Evolutionary conservation across 2,888 invertebrate genomes (phyloP).

Genomic region (Philhelius pedissequus): DNA sequence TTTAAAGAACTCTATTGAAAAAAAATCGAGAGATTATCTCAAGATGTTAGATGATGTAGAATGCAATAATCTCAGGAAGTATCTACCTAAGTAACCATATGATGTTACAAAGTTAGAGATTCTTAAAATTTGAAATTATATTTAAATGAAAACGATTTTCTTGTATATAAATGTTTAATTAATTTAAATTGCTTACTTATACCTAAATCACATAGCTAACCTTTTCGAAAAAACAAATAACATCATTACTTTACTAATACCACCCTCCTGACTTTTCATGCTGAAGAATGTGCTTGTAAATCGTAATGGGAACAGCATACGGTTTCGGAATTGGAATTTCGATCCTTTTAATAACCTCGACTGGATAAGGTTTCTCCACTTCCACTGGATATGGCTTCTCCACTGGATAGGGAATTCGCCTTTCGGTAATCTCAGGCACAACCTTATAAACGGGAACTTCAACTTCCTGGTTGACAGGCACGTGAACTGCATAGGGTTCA

Average conservation of each 20-base stretch:
- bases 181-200: constrained; percentile 3
- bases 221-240: neutral
- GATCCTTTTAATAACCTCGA: constrained; percentile 87
- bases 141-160: too few species aligned
- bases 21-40: too few species aligned
- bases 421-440: constrained; percentile 86
- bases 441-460: constrained; percentile 87
- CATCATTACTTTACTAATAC: neutral
- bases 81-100: too few species aligned
- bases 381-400: constrained; percentile 84
- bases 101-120: too few species aligned
- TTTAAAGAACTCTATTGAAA: too few species aligned
- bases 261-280: constrained; percentile 75
- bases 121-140: too few species aligned
- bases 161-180: neutral
- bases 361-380: constrained; percentile 87
- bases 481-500: constrained; percentile 87
- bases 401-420: constrained; percentile 86
- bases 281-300: constrained; percentile 87
- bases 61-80: too few species aligned
- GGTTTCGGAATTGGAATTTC: constrained; percentile 86
- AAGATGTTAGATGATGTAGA: too few species aligned
- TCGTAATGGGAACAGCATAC: constrained; percentile 86
- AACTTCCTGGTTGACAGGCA: constrained; percentile 85
- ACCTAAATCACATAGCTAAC: constrained; percentile 62